Evolutionary conservation across 2,113 vertebrate species (phyloP), one percentile per base, ranked within the genome.

Genomic region (Chloroceryle aenea): DNA sequence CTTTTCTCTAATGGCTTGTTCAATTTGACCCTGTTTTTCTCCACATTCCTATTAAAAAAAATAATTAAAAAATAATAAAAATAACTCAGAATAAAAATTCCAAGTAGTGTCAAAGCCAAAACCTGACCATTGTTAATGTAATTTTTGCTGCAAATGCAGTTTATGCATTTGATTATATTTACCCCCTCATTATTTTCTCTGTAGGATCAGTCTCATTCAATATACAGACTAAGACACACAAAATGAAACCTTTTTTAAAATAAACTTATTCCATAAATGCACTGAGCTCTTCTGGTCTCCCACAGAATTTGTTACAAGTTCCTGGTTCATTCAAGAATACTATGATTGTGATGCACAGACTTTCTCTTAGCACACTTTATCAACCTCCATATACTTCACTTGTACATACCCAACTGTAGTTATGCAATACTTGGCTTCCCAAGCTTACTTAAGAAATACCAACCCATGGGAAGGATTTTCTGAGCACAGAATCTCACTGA

Each of bases 11-110:
- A 98, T 93, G 55, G 97, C 97, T 94, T 98, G 98, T 91, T 99
- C 99, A 61, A 99, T 97, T 98, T 98, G 99, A 63, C 90, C 90
- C 92, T 99, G 98, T 95, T 99, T 99, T 96, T 99, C 98, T 66
- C 98, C 98, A 98, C 98, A 99, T 94, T 99, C 99, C 99, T 99
- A 47, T 81, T 95, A 76, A 90, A 30, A 77, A 20, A 93, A 87
- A 30, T 11, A 0, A 58, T 73, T 92, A 68, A 21, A 0, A 77
- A 74, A 23, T 48, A 88, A 76, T 29, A 34, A 76, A 83, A 67
- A 23, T 9, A 38, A 14, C 50, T 52, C 6, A 32, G 38, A 61
- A 73, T 12, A 81, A 81, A 76, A 82, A 78, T 23, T 64, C 20
- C 27, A 71, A 48, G 36, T 79, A 90, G 6, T 42, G 36, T 36